phyloP scores from a whole-genome alignment of 2,797 vertebrate genomes.

The Heliangelus exortis region DNA sequence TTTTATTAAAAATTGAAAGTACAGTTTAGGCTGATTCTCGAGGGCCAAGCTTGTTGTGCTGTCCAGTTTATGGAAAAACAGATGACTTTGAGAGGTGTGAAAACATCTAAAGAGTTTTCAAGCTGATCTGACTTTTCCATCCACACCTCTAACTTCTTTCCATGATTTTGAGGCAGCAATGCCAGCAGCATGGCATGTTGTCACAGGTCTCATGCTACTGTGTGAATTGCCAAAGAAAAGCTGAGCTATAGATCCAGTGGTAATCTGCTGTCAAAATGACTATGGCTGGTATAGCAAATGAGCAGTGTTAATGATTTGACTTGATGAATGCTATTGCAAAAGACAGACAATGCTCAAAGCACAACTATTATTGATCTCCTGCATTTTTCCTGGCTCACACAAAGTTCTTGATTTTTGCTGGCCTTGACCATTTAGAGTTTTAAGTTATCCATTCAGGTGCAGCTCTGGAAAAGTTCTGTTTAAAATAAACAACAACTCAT shows the following conservation, averaged over 20 bases:
- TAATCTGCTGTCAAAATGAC: constrained; percentile 72
- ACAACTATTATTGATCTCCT: constrained; percentile 21
- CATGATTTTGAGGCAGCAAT: constrained; percentile 12
- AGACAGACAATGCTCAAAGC: constrained; percentile 56
- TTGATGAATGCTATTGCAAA: constrained; percentile 42
- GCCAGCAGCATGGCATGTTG: constrained; percentile 50
- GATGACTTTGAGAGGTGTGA: neutral
- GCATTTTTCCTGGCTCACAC: constrained; percentile 27
- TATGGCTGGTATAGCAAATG: constrained; percentile 56
- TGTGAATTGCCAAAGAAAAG: constrained; percentile 54
- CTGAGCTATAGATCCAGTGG: constrained; percentile 68
- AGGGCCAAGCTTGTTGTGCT: neutral
- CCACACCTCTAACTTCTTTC: neutral
- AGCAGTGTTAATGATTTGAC: constrained; percentile 57
- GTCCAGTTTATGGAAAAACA: neutral
- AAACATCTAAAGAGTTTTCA: neutral
- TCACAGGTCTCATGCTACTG: constrained; percentile 49
- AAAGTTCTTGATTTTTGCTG: constrained; percentile 35
- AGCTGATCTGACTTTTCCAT: neutral
- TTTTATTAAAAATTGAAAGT: constrained; percentile 57
- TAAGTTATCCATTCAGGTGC: constrained; percentile 22
- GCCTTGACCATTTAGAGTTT: constrained; percentile 32
- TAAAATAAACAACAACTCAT: constrained; percentile 61
- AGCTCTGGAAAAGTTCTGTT: constrained; percentile 50
- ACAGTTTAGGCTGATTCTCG: neutral